phyloP scores from a whole-genome alignment of 2,797 vertebrate species.

The Choloepus didactylus region DNA sequence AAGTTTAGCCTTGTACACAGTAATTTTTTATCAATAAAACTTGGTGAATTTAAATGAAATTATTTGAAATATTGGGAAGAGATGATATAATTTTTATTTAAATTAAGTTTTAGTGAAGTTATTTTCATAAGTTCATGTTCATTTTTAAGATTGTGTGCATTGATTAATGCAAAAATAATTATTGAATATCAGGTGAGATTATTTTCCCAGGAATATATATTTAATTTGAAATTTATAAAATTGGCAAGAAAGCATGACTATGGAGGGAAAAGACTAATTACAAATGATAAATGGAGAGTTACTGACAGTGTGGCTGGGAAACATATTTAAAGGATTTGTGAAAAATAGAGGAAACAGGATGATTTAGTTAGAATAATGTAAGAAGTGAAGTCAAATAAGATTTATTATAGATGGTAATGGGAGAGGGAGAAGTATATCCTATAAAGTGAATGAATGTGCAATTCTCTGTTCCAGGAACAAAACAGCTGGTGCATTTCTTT shows the following conservation, averaged over 20 bases:
- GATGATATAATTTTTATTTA: constrained; percentile 4
- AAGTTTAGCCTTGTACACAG: neutral
- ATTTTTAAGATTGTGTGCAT: neutral
- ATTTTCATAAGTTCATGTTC: neutral
- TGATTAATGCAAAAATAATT: neutral
- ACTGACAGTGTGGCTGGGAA: neutral
- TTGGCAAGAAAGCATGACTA: neutral
- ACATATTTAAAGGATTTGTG: neutral
- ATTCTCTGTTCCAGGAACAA: neutral
- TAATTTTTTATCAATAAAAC: neutral
- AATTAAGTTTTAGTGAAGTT: constrained; percentile 4
- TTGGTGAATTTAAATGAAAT: constrained; percentile 12
- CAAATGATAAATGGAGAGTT: neutral
- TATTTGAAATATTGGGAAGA: constrained; percentile 3
- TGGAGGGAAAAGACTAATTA: constrained; percentile 31
- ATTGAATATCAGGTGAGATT: neutral
- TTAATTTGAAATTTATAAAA: constrained; percentile 25
- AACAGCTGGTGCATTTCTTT: neutral
- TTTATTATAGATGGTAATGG: neutral
- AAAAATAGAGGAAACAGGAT: neutral
- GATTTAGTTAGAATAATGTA: neutral
- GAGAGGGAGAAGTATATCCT: neutral
- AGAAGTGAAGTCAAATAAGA: neutral
- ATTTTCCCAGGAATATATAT: neutral
- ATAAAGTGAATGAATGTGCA: neutral